Percentiles rank a stretch among this genome's conserved stretches.
Evolutionary conservation across 2,113 vertebrate species (phyloP).

Genomic region (Malurus elegans): DNA sequence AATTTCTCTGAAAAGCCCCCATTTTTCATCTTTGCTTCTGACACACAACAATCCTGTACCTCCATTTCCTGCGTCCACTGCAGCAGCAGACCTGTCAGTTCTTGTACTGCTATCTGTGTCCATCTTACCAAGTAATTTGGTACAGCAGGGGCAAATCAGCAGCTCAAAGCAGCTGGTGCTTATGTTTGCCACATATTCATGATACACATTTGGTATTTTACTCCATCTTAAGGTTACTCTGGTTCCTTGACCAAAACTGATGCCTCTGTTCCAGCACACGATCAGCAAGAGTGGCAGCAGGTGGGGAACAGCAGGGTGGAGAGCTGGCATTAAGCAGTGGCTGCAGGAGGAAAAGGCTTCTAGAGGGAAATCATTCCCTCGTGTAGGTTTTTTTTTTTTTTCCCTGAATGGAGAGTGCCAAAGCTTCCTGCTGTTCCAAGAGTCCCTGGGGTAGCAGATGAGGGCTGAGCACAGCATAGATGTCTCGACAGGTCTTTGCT

Average conservation of each 20-base stretch:
- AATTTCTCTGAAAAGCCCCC: not conserved
- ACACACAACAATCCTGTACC: not conserved
- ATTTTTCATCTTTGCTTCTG: not conserved
- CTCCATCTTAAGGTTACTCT: not conserved
- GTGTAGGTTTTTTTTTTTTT: not conserved
- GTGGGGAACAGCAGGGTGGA: not conserved
- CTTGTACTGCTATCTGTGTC: not conserved
- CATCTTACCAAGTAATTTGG: not conserved
- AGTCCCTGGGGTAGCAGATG: not conserved
- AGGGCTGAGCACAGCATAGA: not conserved
- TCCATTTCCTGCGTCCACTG: not conserved
- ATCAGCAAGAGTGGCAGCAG: not conserved
- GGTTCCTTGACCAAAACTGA: not conserved
- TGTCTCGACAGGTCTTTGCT: not conserved
- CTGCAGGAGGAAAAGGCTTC: not conserved
- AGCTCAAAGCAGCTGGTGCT: not conserved
- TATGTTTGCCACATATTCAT: not conserved
- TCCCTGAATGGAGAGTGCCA: not conserved
- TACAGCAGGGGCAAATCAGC: not conserved
- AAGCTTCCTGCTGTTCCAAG: not conserved
- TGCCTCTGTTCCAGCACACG: not conserved
- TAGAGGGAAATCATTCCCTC: not conserved
- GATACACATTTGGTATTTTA: not conserved
- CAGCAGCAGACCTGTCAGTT: not conserved
- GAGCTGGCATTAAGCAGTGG: not conserved